Evolutionary conservation across 2,113 vertebrate species (phyloP).

Genomic region (Montifringilla adamsi): DNA sequence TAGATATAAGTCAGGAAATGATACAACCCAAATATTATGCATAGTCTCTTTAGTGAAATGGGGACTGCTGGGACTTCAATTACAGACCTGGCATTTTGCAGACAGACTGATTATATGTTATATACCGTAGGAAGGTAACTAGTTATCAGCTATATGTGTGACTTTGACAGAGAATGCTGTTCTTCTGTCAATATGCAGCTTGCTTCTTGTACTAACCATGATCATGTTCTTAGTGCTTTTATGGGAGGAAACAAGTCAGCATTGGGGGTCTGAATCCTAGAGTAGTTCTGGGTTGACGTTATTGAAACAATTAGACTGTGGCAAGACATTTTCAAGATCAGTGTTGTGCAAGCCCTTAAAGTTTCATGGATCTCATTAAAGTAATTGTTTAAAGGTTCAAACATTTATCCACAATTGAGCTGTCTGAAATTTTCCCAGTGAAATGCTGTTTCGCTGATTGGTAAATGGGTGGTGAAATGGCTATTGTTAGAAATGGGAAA

Average conservation of each 20-base stretch:
- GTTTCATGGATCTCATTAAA: constrained; percentile 4
- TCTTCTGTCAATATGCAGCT: neutral
- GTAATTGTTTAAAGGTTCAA: neutral
- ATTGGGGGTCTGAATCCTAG: neutral
- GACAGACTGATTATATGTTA: constrained; percentile 44
- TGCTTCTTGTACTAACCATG: neutral
- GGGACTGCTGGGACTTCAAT: constrained; percentile 38
- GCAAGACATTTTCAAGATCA: neutral
- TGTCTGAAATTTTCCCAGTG: neutral
- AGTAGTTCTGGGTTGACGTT: neutral
- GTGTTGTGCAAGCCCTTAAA: neutral
- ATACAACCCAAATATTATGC: constrained; percentile 22
- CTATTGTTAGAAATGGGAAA: neutral
- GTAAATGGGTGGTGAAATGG: neutral
- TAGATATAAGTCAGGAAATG: neutral
- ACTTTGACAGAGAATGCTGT: neutral
- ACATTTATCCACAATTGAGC: neutral
- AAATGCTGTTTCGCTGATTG: neutral
- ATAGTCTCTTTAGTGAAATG: neutral
- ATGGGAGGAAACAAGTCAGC: neutral
- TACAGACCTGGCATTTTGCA: constrained; percentile 30
- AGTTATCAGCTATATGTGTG: constrained; percentile 1
- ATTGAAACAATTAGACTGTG: neutral
- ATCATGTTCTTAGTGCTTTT: neutral
- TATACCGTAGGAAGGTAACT: constrained; percentile 29